Conservation (phyloP, 2,888 invertebrate species). For the Pristionchus mayeri region DNA sequence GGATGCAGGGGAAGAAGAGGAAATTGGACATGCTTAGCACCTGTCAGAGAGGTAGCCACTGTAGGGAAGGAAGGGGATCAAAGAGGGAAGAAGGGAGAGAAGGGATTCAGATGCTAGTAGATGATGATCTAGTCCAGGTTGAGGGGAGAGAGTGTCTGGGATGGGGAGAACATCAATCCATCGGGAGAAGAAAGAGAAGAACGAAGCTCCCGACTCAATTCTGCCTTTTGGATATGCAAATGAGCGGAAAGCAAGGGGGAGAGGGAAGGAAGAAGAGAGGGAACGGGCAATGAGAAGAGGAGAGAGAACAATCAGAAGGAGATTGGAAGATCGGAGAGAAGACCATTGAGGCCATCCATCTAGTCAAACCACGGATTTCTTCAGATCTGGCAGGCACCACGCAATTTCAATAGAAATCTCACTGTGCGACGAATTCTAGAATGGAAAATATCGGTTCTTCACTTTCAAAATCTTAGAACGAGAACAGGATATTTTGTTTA, state of each 20-base stretch:
- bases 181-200: constrained; percentile 13
- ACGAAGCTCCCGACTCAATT: constrained; percentile 1
- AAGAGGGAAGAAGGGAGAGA: background rate
- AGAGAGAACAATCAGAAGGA: constrained; percentile 18
- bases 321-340: background rate
- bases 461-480: too few relatives aligned
- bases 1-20: constrained; percentile 15
- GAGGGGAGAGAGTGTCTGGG: background rate
- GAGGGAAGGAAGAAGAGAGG: constrained; percentile 6
- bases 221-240: constrained; percentile 40
- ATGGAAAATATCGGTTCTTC: too few relatives aligned
- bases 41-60: constrained; percentile 17
- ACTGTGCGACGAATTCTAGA: too few relatives aligned
- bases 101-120: too few relatives aligned
- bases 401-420: too few relatives aligned
- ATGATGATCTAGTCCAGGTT: too few relatives aligned
- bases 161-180: background rate
- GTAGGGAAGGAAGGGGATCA: constrained; percentile 7
- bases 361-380: too few relatives aligned
- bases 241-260: constrained; percentile 29
- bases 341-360: background rate
- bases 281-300: constrained; percentile 4
- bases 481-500: too few relatives aligned
- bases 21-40: constrained; percentile 11
- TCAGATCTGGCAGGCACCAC: too few relatives aligned